Conservation (phyloP, 2,888 invertebrate species). For the Macropis europaea region DNA sequence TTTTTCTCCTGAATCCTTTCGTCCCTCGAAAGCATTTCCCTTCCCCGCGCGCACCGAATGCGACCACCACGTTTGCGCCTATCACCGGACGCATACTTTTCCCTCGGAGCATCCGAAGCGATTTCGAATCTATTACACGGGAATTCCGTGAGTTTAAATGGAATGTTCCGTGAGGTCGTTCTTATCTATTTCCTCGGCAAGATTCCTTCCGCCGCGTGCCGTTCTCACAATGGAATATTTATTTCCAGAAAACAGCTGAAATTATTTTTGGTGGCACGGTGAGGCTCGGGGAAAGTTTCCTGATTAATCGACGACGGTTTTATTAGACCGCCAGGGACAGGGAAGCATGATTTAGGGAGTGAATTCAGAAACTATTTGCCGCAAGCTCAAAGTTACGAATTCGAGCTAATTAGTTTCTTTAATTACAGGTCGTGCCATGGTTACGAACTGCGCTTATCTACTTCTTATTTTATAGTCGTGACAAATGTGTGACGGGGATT, state of each 20-base stretch:
- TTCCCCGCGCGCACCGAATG: constrained; percentile 16
- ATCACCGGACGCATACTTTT: constrained; percentile 1
- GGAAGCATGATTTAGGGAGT: constrained; percentile 6
- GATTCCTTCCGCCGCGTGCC: background rate
- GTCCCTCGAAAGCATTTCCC: background rate
- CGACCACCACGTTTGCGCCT: constrained; percentile 18
- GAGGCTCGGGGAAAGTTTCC: background rate
- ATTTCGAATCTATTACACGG: constrained; percentile 34
- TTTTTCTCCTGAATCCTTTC: too few species aligned
- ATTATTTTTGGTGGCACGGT: too few species aligned
- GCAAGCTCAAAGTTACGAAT: background rate
- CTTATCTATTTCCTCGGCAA: background rate
- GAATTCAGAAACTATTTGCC: constrained; percentile 3
- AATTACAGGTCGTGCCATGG: too few species aligned
- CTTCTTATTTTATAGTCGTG: too few species aligned
- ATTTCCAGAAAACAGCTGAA: background rate
- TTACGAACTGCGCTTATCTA: too few species aligned
- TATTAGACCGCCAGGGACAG: constrained; percentile 9
- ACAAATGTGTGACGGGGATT: too few species aligned
- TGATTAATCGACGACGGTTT: constrained; percentile 3
- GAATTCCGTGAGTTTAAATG: constrained; percentile 26
- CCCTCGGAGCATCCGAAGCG: background rate
- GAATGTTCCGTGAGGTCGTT: background rate
- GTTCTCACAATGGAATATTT: background rate
- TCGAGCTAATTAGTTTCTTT: constrained; percentile 2